Evolutionary conservation across 2,888 invertebrate species (phyloP).

Genomic region (Netelia fuscicornis): DNA sequence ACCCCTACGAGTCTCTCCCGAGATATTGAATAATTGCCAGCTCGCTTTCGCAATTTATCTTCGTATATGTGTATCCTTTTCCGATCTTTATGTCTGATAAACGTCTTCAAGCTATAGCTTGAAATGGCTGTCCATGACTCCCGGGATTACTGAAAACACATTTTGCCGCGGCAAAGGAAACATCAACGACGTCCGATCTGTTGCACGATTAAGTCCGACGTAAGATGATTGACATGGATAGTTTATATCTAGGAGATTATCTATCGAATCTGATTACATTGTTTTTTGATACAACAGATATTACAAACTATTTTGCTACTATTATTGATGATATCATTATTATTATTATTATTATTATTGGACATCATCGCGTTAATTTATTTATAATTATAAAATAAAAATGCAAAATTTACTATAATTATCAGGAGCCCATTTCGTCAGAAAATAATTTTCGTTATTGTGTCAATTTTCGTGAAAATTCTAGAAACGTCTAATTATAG

Average conservation of each 20-base stretch:
- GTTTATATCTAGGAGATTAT: not conserved
- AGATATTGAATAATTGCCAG: not conserved
- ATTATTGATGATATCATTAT: too few relatives aligned
- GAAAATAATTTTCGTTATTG: too few relatives aligned
- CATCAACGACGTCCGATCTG: constrained; percentile 25
- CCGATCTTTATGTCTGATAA: not conserved
- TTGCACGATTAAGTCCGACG: constrained; percentile 6
- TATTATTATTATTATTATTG: too few relatives aligned
- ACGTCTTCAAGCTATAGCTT: not conserved
- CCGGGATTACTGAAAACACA: not conserved
- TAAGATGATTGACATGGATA: not conserved
- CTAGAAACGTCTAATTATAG: too few relatives aligned
- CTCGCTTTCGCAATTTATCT: constrained; percentile 24
- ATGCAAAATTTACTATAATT: too few relatives aligned
- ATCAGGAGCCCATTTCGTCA: too few relatives aligned
- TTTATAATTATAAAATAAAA: too few relatives aligned
- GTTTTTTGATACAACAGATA: too few relatives aligned
- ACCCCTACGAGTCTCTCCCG: constrained; percentile 15
- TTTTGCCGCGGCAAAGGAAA: not conserved
- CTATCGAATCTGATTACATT: too few relatives aligned
- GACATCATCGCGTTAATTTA: too few relatives aligned
- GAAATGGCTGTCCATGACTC: not conserved
- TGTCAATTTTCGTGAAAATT: too few relatives aligned
- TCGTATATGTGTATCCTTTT: not conserved
- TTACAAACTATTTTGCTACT: too few relatives aligned